Conservation (phyloP, 2,113 vertebrate species). For the Thryonomys swinderianus region DNA sequence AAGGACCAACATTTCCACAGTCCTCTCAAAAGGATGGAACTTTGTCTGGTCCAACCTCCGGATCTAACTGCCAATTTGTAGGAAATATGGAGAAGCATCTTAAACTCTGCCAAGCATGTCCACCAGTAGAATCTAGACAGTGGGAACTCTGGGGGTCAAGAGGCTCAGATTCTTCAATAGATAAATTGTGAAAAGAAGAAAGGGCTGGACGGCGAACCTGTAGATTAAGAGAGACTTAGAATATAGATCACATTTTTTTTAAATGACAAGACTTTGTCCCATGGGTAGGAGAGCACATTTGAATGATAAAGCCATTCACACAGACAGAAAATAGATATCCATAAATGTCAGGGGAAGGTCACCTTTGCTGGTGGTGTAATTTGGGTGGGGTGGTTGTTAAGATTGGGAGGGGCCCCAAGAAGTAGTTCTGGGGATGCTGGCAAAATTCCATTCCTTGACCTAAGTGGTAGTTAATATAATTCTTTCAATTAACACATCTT, state of each 20-base stretch:
- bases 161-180: not conserved
- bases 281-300: not conserved
- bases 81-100: not conserved
- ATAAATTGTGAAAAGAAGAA: constrained; percentile 29
- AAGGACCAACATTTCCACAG: not conserved
- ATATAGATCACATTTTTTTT: not conserved
- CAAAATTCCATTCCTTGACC: not conserved
- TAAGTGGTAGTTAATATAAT: not conserved
- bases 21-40: not conserved
- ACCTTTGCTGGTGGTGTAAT: not conserved
- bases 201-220: not conserved
- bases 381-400: not conserved
- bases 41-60: not conserved
- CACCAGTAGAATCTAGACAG: not conserved
- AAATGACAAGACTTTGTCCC: not conserved
- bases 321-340: not conserved
- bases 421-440: not conserved
- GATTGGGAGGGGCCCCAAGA: not conserved
- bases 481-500: not conserved
- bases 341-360: not conserved
- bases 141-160: not conserved
- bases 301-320: not conserved
- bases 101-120: not conserved
- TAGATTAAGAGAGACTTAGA: constrained; percentile 6
- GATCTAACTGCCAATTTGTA: not conserved